Evolutionary conservation across 2,113 vertebrate species (phyloP).

Genomic region (Abramis brama): DNA sequence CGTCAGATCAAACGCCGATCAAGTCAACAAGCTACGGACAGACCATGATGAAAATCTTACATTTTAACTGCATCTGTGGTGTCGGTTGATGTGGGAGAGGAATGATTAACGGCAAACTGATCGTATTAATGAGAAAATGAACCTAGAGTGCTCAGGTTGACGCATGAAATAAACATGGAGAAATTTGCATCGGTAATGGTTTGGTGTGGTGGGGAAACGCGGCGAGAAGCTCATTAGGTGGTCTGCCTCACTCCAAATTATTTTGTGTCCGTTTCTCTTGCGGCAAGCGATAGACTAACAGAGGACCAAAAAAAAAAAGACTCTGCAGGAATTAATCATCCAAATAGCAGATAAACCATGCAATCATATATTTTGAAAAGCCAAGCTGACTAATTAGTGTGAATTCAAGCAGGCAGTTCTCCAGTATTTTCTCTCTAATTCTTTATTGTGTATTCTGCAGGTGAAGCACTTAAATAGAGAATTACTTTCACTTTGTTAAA

Average conservation of each 20-base stretch:
- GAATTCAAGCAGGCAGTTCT: constrained; percentile 67
- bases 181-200: constrained; percentile 53
- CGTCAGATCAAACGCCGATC: constrained; percentile 9
- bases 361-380: constrained; percentile 61
- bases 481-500: constrained; percentile 48
- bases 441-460: neutral
- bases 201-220: constrained; percentile 18
- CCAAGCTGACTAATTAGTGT: constrained; percentile 62
- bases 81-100: constrained; percentile 26
- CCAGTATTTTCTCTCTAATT: constrained; percentile 47
- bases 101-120: constrained; percentile 44
- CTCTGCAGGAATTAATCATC: constrained; percentile 64
- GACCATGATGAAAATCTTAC: constrained; percentile 13
- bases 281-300: constrained; percentile 57
- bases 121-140: constrained; percentile 10
- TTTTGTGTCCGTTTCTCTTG: constrained; percentile 53
- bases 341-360: constrained; percentile 64
- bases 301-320: constrained; percentile 49
- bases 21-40: neutral
- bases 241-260: constrained; percentile 62
- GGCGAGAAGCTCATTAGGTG: constrained; percentile 64
- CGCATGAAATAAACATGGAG: constrained; percentile 36
- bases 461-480: constrained; percentile 40
- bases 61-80: neutral
- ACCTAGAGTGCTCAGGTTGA: constrained; percentile 19